Percentiles rank a stretch among this genome's conserved stretches.
Evolutionary conservation across 92 coral and sea anemone species (phyloP).

Genomic region (Actinostola sp.): DNA sequence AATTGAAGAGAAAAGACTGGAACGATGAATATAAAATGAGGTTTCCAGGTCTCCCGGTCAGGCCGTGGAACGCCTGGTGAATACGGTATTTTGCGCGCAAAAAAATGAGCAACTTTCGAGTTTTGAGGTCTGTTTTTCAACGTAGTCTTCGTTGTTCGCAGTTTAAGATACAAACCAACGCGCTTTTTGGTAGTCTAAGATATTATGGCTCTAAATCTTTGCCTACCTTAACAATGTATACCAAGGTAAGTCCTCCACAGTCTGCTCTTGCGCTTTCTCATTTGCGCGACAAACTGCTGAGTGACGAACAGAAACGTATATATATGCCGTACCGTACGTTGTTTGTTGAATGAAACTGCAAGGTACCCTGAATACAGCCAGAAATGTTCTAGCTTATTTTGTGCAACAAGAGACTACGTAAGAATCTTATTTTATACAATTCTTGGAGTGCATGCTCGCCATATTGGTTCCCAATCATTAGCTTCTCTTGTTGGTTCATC

Average conservation of each 20-base stretch:
- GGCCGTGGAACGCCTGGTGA: conserved; percentile 21
- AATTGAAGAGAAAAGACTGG: conserved; percentile 33
- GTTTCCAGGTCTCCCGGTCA: not conserved
- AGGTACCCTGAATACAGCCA: no score
- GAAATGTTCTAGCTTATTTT: no score
- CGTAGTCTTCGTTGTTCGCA: not conserved
- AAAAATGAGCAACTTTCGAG: conserved; percentile 6
- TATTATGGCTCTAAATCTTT: not conserved
- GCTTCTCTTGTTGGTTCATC: no score
- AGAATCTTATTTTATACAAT: no score
- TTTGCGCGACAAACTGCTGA: not conserved
- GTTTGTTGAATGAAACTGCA: no score
- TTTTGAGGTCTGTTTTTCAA: not conserved
- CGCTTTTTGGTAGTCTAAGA: not conserved
- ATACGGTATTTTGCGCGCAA: no score
- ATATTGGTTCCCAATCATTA: no score
- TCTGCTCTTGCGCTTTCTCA: no score
- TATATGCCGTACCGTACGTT: no score
- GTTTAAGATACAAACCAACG: not conserved
- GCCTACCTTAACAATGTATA: conserved; percentile 25
- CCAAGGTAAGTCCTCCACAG: conserved; percentile 40
- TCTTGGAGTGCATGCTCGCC: no score
- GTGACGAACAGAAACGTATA: no score
- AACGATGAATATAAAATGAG: conserved; percentile 12
- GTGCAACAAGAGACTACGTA: no score